Percentiles rank a stretch among this genome's conserved stretches.
Evolutionary conservation across 2,113 vertebrate species (phyloP).

Genomic region (Pseudorhombus dupliciocellatus): DNA sequence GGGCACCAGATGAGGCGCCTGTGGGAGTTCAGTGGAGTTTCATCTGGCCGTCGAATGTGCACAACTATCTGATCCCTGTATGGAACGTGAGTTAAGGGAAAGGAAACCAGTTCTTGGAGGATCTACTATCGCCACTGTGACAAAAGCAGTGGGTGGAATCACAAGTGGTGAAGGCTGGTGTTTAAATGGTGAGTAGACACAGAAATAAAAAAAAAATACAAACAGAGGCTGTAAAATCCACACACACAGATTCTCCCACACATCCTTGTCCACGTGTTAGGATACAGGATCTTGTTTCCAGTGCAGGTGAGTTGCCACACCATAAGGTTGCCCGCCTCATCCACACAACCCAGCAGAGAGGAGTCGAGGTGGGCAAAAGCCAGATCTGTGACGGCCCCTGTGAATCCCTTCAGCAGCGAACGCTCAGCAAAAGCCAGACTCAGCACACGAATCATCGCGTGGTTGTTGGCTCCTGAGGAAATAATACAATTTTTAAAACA

Average conservation of each 20-base stretch:
- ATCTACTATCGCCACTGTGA: no score
- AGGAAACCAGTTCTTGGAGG: neutral
- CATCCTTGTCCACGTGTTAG: constrained; percentile 31
- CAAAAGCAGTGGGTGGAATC: neutral
- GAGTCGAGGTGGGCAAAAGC: constrained; percentile 97
- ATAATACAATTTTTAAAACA: neutral
- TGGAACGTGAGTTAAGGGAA: constrained; percentile 73
- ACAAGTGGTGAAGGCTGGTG: neutral
- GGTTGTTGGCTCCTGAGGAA: constrained; percentile 89
- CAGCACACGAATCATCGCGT: constrained; percentile 94
- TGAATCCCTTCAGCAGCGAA: constrained; percentile 94
- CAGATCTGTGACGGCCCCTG: constrained; percentile 91
- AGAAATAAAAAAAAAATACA: constrained; percentile 4
- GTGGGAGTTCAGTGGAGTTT: constrained; percentile 86
- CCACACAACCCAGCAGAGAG: constrained; percentile 91
- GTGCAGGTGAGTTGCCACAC: constrained; percentile 94
- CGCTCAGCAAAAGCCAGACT: constrained; percentile 88
- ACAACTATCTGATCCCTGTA: constrained; percentile 92
- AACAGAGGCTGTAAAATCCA: neutral
- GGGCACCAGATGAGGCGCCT: constrained; percentile 98
- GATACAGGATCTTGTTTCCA: constrained; percentile 95
- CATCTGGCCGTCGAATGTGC: constrained; percentile 88
- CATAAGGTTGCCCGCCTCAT: constrained; percentile 95
- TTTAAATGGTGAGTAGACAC: neutral
- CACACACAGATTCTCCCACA: neutral